Percentiles rank a stretch among this genome's conserved stretches.
Conservation (phyloP, 2,888 invertebrate genomes). For the Bombylius major region DNA sequence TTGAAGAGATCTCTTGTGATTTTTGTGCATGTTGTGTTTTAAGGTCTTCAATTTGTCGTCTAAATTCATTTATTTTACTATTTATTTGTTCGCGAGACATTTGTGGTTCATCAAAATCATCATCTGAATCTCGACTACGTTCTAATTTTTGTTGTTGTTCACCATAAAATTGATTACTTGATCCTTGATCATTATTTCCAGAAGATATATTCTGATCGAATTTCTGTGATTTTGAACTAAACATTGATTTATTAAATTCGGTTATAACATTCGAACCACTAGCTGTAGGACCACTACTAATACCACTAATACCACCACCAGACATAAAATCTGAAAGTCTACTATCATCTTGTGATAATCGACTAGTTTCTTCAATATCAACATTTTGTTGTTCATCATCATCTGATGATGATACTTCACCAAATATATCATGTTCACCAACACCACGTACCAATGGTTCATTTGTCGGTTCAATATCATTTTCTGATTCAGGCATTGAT, state of each 20-base stretch:
- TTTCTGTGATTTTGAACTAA: constrained; percentile 20
- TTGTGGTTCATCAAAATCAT: constrained; percentile 25
- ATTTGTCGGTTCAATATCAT: constrained; percentile 29
- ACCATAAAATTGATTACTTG: constrained; percentile 22
- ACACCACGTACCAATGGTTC: constrained; percentile 31
- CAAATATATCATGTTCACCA: constrained; percentile 79
- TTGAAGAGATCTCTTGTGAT: constrained; percentile 69
- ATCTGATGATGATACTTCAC: constrained; percentile 82
- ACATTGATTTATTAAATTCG: constrained; percentile 33
- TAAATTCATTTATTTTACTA: constrained; percentile 55
- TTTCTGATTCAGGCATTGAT: constrained; percentile 22
- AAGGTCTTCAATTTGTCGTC: constrained; percentile 61
- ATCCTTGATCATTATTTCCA: neutral
- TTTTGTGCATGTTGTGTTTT: constrained; percentile 62
- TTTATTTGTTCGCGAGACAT: constrained; percentile 42
- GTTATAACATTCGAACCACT: constrained; percentile 19
- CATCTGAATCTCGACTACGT: constrained; percentile 12
- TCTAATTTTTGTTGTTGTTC: constrained; percentile 17
- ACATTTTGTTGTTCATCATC: constrained; percentile 57
- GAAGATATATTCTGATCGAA: neutral
- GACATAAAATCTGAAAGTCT: constrained; percentile 58
- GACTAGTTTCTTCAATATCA: constrained; percentile 68
- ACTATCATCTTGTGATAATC: constrained; percentile 60
- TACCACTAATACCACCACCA: constrained; percentile 32
- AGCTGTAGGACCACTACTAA: constrained; percentile 7